Conservation (phyloP, 2,888 invertebrate genomes). For the Didymodactylos carnosus region DNA sequence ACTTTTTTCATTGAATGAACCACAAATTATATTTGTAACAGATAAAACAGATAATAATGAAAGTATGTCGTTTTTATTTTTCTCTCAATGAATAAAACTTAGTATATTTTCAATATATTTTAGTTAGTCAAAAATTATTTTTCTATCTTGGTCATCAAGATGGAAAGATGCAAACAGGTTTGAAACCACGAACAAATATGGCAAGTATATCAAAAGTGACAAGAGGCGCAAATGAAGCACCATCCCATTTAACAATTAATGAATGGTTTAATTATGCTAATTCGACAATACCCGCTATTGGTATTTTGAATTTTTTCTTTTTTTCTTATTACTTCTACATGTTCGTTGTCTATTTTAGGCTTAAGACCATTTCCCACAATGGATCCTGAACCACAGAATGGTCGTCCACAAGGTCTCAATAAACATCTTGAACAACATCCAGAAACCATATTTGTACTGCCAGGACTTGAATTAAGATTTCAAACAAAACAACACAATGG, state of each 20-base stretch:
- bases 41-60: conserved; percentile 36
- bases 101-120: neutral
- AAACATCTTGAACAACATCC: conserved; percentile 38
- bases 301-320: neutral
- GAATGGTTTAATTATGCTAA: conserved; percentile 15
- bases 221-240: neutral
- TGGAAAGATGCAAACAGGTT: neutral
- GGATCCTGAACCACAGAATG: neutral
- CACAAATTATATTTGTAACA: conserved; percentile 71
- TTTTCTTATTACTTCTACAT: neutral
- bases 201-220: conserved; percentile 9
- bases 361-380: neutral
- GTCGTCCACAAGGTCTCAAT: neutral
- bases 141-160: conserved; percentile 4
- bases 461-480: conserved; percentile 70
- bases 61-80: neutral
- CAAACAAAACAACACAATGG: conserved; percentile 76
- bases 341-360: neutral
- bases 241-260: neutral
- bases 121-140: conserved; percentile 3
- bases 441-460: conserved; percentile 87
- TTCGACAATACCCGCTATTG: conserved; percentile 10
- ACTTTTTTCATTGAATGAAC: conserved; percentile 72
- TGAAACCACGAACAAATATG: conserved; percentile 2
- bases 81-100: too few relatives aligned